phyloP scores from a whole-genome alignment of 2,797 vertebrate species.

The Ceyx erithaca region DNA sequence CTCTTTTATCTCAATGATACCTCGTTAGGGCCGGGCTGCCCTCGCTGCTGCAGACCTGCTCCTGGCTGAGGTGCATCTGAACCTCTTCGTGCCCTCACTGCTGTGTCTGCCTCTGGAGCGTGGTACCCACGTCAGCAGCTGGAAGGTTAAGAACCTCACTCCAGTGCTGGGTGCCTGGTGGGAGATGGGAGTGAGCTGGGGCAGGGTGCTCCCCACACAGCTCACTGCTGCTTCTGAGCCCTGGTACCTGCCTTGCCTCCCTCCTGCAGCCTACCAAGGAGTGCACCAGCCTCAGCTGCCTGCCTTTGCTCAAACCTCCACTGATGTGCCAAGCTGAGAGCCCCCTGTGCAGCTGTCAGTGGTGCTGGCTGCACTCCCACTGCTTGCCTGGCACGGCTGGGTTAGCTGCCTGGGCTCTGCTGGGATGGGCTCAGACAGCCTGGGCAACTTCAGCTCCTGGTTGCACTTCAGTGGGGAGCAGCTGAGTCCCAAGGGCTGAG shows the following conservation, averaged over 20 bases:
- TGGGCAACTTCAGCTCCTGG: background rate
- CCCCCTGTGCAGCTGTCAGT: background rate
- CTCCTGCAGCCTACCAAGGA: background rate
- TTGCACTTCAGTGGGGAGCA: background rate
- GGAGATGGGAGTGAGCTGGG: background rate
- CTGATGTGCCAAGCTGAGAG: background rate
- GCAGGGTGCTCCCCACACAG: background rate
- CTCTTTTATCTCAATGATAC: background rate
- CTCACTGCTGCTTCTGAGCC: fast-evolving
- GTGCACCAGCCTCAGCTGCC: background rate
- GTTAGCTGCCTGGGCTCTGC: too few species aligned
- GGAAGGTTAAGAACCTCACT: fast-evolving
- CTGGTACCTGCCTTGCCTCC: background rate
- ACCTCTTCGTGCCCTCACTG: fast-evolving
- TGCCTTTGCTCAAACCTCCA: background rate
- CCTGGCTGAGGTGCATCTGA: background rate
- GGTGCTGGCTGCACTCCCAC: background rate
- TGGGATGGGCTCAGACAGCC: background rate
- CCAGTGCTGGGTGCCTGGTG: fast-evolving
- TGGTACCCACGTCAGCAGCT: background rate
- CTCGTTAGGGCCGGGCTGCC: background rate
- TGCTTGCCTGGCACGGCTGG: background rate
- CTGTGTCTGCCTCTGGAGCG: fast-evolving
- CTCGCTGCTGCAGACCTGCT: background rate
- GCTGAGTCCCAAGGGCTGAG: background rate